phyloP scores from a whole-genome alignment of 2,113 vertebrate genomes.

The Ovis canadensis region DNA sequence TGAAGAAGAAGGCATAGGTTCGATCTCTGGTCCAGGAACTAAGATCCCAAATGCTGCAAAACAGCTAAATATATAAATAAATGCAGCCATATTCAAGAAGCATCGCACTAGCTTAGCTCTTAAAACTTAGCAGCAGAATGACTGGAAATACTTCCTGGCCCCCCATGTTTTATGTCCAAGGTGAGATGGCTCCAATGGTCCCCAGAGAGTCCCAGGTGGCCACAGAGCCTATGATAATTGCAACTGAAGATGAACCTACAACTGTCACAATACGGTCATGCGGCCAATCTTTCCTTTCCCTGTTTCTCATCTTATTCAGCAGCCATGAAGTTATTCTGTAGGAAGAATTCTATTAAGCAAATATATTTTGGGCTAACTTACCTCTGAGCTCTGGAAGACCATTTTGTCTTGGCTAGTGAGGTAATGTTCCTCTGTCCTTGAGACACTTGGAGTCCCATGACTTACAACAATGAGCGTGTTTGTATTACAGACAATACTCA shows the following conservation, averaged over 20 bases:
- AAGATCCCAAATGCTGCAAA: neutral
- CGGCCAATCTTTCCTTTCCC: neutral
- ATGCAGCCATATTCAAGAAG: neutral
- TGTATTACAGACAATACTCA: neutral
- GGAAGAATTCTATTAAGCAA: neutral
- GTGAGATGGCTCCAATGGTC: neutral
- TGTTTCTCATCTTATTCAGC: neutral
- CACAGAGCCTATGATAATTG: neutral
- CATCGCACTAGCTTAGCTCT: neutral
- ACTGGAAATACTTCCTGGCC: neutral
- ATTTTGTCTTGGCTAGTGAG: neutral
- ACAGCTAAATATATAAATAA: neutral
- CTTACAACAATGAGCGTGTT: neutral
- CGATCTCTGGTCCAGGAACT: neutral
- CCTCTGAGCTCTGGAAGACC: neutral
- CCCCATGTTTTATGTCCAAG: neutral
- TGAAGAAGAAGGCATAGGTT: neutral
- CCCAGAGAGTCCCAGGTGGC: neutral
- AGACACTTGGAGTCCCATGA: neutral
- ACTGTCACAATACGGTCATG: neutral
- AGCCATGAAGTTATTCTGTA: neutral
- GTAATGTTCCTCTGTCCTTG: neutral
- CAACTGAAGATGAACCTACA: neutral
- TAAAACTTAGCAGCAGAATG: neutral
- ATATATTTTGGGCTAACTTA: neutral